Evolutionary conservation across 2,113 vertebrate genomes (phyloP).

Genomic region (Erinaceus europaeus): DNA sequence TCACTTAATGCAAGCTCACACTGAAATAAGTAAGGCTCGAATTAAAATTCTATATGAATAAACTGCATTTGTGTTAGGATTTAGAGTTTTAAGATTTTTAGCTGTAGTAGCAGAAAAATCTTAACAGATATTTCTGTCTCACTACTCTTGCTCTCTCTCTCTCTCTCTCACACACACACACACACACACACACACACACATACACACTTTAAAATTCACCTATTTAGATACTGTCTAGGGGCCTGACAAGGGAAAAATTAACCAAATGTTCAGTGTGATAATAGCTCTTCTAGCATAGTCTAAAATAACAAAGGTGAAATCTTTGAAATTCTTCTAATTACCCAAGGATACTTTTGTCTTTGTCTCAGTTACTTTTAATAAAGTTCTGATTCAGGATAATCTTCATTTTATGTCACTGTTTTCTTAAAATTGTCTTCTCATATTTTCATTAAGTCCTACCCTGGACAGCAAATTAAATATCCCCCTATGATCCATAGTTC

Average conservation of each 20-base stretch:
- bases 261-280: background rate
- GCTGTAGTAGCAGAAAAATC: background rate
- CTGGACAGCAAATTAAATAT: too few species aligned
- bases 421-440: too few species aligned
- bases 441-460: too few species aligned
- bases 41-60: conserved; percentile 42
- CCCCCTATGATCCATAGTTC: too few species aligned
- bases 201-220: background rate
- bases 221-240: background rate
- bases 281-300: background rate
- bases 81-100: conserved; percentile 22
- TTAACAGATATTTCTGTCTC: background rate
- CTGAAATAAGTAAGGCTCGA: conserved; percentile 36
- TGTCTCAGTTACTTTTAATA: too few species aligned
- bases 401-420: too few species aligned
- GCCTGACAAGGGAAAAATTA: background rate
- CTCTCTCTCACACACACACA: background rate
- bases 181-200: background rate
- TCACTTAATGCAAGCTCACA: conserved; percentile 33
- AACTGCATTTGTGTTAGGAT: background rate
- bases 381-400: too few species aligned
- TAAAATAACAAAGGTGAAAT: accelerated
- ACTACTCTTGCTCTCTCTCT: background rate
- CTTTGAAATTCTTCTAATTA: background rate
- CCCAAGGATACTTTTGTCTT: accelerated